Conservation (phyloP, 2,113 vertebrate genomes). For the Protobothrops flavoviridis region DNA sequence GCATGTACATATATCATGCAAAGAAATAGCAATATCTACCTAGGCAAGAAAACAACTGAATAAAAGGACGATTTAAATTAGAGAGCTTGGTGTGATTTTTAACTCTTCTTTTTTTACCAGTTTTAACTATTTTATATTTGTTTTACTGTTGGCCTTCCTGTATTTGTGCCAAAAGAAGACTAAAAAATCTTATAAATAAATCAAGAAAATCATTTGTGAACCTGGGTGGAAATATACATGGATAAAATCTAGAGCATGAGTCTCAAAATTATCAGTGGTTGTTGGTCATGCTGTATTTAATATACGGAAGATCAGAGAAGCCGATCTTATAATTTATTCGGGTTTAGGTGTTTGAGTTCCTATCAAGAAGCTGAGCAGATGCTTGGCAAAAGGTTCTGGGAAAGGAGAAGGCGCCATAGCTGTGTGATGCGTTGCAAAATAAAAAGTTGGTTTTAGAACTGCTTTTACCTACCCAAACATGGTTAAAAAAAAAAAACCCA, state of each 20-base stretch:
- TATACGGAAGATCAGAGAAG: background rate
- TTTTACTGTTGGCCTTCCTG: background rate
- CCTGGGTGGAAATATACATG: background rate
- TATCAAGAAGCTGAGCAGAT: background rate
- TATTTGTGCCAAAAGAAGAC: background rate
- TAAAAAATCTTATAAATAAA: background rate
- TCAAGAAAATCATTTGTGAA: background rate
- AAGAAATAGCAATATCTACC: background rate
- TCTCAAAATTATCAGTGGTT: background rate
- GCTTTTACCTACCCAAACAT: background rate
- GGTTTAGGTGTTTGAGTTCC: background rate
- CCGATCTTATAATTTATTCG: background rate
- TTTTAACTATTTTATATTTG: background rate
- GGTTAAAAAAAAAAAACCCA: rapidly evolving
- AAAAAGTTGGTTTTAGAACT: background rate
- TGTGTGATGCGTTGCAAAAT: background rate
- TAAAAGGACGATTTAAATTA: background rate
- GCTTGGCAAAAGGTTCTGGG: background rate
- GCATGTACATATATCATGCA: background rate
- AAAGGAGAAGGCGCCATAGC: background rate
- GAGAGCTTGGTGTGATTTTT: background rate
- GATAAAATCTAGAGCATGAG: background rate
- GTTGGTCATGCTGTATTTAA: background rate
- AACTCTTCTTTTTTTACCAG: background rate
- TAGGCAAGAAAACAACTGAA: background rate